Conservation (phyloP, 2,888 invertebrate species). For the Luperina testacea region DNA sequence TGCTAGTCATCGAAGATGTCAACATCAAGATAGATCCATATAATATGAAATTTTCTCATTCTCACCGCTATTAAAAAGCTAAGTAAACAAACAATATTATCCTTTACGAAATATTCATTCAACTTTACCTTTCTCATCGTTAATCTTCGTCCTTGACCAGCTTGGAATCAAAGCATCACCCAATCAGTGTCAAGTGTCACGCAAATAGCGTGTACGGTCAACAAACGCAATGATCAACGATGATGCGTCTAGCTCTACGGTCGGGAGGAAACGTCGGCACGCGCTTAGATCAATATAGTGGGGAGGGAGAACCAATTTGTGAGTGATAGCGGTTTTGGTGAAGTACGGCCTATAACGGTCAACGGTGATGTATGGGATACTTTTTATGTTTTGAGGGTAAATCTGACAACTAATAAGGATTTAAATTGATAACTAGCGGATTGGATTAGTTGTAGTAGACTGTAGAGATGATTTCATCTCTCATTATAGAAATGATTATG, state of each 20-base stretch:
- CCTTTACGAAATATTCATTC: slow-evolving; percentile 13
- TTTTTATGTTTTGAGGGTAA: neutral
- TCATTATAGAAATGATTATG: too few relatives aligned
- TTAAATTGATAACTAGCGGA: neutral
- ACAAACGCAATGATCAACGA: slow-evolving; percentile 70
- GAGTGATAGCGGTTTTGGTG: slow-evolving; percentile 30
- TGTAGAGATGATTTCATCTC: too few relatives aligned
- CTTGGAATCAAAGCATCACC: slow-evolving; percentile 47
- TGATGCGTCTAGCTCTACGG: slow-evolving; percentile 63
- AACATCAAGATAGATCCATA: neutral
- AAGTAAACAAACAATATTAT: neutral
- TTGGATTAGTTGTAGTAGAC: too few relatives aligned
- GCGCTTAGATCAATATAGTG: slow-evolving; percentile 69
- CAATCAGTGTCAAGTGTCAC: slow-evolving; percentile 70
- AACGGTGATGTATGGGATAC: neutral
- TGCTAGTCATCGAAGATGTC: neutral
- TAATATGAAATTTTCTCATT: neutral
- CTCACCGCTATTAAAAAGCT: neutral
- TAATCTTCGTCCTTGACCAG: slow-evolving; percentile 54
- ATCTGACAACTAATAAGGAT: neutral
- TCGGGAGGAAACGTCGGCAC: slow-evolving; percentile 65
- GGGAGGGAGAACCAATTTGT: slow-evolving; percentile 20
- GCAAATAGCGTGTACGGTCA: slow-evolving; percentile 66
- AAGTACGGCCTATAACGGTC: neutral
- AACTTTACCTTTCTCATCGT: slow-evolving; percentile 6